Base-by-base conservation (phyloP, 2,797 vertebrate species). In the Hapalemur alaotrensis region DNA sequence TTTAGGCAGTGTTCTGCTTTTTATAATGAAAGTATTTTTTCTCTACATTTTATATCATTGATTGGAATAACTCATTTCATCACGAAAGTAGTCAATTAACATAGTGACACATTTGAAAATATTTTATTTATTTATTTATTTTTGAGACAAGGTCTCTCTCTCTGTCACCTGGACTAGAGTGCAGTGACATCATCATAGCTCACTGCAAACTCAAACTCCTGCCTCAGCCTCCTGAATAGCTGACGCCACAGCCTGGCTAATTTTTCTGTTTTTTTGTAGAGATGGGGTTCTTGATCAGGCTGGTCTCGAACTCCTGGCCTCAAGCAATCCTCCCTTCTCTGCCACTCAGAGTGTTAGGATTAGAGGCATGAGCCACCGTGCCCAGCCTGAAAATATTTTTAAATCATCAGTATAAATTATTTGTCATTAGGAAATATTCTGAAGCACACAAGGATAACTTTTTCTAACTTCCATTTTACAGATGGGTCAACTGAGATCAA, bases 371-470 rank as follows among this genome's bases (percentile, higher is more conserved):
- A 65, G 32, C 32, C 32, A 65, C 63, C 0, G 7, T 4, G 32
- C 14, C 15, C 14, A 14, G 63, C 63, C 63, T 35, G 7, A 65
- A 65, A n/a, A 65, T n/a, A 65, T 18, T 35, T n/a, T 90, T 41
- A 17, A 82, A 90, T 93, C 46, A 52, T 5, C 35, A 17, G 0
- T 9, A 5, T 67, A 72, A 54, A 4, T 52, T 52, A 50, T 50
- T 81, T 75, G 4, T 85, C 32, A 92, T 82, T 81, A 75, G 52
- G 3, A 97, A 96, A 73, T 85, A 85, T 78, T 92, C 32, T 80
- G 54, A 85, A 52, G 13, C 10, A 52, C 7, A 6, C 17, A 83
- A 75, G 6, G 4, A 32, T 63, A 7, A 30, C 41, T 61, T 59
- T 65, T 41, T 17, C 23, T 13, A 78, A 8, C 82, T 85, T 28